These are phyloP conservation scores for Akabosia matsudoensis DNA, from an alignment of 1,140 invertebrate species.

Conservation along the genomic window DNA sequence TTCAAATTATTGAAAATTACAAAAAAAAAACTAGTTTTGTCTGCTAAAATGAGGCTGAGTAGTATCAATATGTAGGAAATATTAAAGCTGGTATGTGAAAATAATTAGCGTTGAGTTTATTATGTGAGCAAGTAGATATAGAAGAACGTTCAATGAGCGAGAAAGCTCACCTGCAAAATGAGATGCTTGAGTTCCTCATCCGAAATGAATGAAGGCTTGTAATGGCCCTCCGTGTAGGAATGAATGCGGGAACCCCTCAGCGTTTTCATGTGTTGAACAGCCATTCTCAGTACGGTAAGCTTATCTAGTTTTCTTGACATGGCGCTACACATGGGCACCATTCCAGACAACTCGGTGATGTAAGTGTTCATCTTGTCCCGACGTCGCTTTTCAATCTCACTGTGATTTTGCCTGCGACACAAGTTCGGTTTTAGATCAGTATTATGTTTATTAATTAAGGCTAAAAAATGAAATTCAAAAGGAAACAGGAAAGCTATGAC, in stretches of 20 bases:
- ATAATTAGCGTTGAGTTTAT: too few relatives aligned
- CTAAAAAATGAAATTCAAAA: too few relatives aligned
- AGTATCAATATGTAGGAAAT: too few relatives aligned
- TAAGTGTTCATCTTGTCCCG: constrained; percentile 96
- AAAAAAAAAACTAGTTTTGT: too few relatives aligned
- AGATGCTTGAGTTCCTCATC: constrained; percentile 84
- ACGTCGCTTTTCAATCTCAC: constrained; percentile 89
- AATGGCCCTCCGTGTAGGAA: constrained; percentile 75
- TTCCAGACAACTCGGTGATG: constrained; percentile 81
- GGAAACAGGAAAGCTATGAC: too few relatives aligned
- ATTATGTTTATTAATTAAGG: too few relatives aligned
- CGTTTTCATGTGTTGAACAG: constrained; percentile 85
- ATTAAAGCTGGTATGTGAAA: too few relatives aligned
- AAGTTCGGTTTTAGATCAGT: too few relatives aligned
- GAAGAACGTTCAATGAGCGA: neutral
- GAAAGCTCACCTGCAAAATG: constrained; percentile 62
- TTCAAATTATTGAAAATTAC: too few relatives aligned
- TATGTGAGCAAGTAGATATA: too few relatives aligned
- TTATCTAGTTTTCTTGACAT: constrained; percentile 92
- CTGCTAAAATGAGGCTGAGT: too few relatives aligned
- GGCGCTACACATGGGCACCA: constrained; percentile 90
- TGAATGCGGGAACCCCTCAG: constrained; percentile 67
- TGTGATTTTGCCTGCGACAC: constrained; percentile 80
- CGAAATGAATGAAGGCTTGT: constrained; percentile 81
- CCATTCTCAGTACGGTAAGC: constrained; percentile 86